Evolutionary conservation across 2,888 invertebrate genomes (phyloP).

Genomic region (Dryobotodes eremita): DNA sequence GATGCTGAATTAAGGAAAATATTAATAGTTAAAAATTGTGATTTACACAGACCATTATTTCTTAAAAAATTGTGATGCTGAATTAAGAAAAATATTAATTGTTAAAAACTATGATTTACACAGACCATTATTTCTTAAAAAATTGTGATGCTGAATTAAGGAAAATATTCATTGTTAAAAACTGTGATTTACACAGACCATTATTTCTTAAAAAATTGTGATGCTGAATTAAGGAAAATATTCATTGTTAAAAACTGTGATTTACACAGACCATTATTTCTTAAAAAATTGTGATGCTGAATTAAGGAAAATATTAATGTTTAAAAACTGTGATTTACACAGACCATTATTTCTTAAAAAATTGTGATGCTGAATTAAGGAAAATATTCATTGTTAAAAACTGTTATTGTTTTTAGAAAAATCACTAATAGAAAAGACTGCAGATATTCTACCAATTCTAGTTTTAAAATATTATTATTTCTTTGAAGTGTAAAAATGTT

Average conservation of each 20-base stretch:
- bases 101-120: neutral
- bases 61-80: neutral
- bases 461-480: neutral
- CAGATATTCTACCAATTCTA: neutral
- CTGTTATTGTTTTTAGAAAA: neutral
- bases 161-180: neutral
- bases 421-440: neutral
- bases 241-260: neutral
- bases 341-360: too few relatives aligned
- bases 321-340: too few relatives aligned
- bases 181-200: neutral
- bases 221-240: neutral
- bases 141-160: neutral
- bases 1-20: neutral
- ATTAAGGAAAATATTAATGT: too few relatives aligned
- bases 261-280: too few relatives aligned
- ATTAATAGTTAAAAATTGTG: neutral
- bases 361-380: too few relatives aligned
- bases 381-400: too few relatives aligned
- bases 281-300: too few relatives aligned
- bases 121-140: neutral
- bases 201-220: neutral
- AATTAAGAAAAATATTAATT: neutral
- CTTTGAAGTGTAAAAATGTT: neutral
- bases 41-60: neutral